Evolutionary conservation across 1,140 invertebrate genomes (phyloP), one percentile per base, ranked within the genome.

Genomic region (Nephila pilipes): DNA sequence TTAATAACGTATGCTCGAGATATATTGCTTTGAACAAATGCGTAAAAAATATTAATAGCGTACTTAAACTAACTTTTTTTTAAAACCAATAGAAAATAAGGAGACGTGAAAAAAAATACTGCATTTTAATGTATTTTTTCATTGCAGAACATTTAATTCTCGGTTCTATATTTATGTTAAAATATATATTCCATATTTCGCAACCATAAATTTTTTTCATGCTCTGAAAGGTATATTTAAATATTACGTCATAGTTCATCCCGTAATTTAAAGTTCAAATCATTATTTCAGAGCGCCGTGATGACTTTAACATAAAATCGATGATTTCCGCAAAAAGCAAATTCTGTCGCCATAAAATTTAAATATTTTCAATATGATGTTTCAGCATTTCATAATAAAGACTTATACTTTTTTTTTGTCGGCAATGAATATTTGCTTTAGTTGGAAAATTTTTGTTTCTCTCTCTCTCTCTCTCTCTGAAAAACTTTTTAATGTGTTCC

Each of bases 381-480:
- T 75, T 75, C 69, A 75, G 69, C 69, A 75, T 75, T 75, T 75
- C 29, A 75, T 75, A 36, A 75, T 75, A 75, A 75, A 75, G 14
- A 75, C 16, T 75, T 75, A 69, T 69, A 18, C 36, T 75, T 75
- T 36, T 46, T 29, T 54, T 0, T 57, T 12, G 10, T 20, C 38
- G 46, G 29, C 81, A 83, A 83, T 83, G 81, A 46, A 83, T 83
- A 83, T 83, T 83, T 83, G 81, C 29, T 83, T 46, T 14, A 55
- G 46, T 83, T 54, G 10, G 16, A 29, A 25, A 55, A 55, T 29
- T 55, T 55, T 83, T 81, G 29, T 81, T 81, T 81, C 46, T 36
- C 65, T 25, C n/a, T 81, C 46, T 55, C 14, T 83, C 12, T 10
- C n/a, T 57, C 54, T 57, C 10, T n/a, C 18, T 22, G 54, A 83